Percentiles rank a stretch among this genome's conserved stretches.
These are phyloP conservation scores for Cichlasoma orientale DNA, from an alignment of 2,797 vertebrate genomes.

Conservation along the genomic window DNA sequence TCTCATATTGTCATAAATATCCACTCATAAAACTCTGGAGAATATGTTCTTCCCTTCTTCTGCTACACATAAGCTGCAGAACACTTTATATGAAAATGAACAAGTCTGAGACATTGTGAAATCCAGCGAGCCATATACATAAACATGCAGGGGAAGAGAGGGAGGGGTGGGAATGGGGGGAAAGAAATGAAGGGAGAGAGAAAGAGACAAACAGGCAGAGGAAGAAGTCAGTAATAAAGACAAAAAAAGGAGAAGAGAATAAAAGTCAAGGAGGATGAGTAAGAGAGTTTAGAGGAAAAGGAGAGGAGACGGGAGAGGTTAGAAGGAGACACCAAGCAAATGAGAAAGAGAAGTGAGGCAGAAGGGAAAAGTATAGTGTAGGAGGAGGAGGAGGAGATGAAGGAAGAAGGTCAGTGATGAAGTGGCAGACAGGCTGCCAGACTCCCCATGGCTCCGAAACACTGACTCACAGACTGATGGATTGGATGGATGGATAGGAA, in stretches of 20 bases:
- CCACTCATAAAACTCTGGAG: slow-evolving; percentile 11
- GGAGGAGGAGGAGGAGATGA: slow-evolving; percentile 48
- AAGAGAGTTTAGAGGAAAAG: slow-evolving; percentile 15
- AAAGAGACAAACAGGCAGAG: neutral
- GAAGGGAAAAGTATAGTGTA: slow-evolving; percentile 26
- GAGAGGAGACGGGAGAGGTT: slow-evolving; percentile 27
- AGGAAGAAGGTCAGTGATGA: slow-evolving; percentile 67
- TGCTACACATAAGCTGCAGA: neutral
- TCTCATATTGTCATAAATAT: slow-evolving; percentile 13
- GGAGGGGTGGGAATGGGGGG: neutral
- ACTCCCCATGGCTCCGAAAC: slow-evolving; percentile 55
- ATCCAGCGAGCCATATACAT: slow-evolving; percentile 13
- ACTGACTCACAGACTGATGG: slow-evolving; percentile 55
- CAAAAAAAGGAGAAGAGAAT: neutral
- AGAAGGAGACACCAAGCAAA: slow-evolving; percentile 31
- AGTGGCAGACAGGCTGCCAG: slow-evolving; percentile 60
- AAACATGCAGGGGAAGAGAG: neutral
- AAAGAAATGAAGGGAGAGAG: neutral
- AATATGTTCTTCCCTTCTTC: slow-evolving; percentile 16
- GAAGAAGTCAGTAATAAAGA: slow-evolving; percentile 32
- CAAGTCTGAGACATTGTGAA: slow-evolving; percentile 20
- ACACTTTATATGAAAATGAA: slow-evolving; percentile 47
- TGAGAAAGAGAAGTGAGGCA: slow-evolving; percentile 35
- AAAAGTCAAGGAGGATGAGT: slow-evolving; percentile 40
- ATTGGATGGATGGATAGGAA: slow-evolving; percentile 3